Conservation (phyloP, 2,797 vertebrate species). For the Lophotriccus pileatus region DNA sequence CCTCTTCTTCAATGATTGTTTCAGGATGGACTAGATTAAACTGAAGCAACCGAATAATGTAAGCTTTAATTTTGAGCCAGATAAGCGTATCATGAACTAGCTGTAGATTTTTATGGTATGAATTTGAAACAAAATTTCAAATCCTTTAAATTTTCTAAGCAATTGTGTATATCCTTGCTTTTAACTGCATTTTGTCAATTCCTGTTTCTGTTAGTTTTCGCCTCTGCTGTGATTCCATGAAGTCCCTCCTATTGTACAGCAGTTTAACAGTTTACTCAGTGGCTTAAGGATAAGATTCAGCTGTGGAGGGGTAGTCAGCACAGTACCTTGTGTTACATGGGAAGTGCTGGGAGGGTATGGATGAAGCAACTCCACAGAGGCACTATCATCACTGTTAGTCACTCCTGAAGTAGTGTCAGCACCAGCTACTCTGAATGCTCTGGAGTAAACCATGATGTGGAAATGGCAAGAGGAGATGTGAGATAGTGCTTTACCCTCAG, state of each 20-base stretch:
- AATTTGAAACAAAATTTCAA: background rate
- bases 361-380: background rate
- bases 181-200: background rate
- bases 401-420: background rate
- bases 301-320: background rate
- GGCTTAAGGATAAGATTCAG: background rate
- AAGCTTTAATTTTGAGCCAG: background rate
- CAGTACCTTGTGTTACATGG: background rate
- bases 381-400: background rate
- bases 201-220: background rate
- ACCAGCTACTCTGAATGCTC: background rate
- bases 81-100: background rate
- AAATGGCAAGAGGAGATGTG: background rate
- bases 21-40: background rate
- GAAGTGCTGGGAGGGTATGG: background rate
- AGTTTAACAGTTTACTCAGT: background rate
- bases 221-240: background rate
- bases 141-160: background rate
- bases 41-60: background rate
- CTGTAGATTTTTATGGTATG: background rate
- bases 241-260: background rate
- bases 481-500: background rate
- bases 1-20: background rate
- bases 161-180: background rate
- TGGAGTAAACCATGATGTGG: background rate